Conservation (phyloP, 2,888 invertebrate species). For the Ophion ellenae region DNA sequence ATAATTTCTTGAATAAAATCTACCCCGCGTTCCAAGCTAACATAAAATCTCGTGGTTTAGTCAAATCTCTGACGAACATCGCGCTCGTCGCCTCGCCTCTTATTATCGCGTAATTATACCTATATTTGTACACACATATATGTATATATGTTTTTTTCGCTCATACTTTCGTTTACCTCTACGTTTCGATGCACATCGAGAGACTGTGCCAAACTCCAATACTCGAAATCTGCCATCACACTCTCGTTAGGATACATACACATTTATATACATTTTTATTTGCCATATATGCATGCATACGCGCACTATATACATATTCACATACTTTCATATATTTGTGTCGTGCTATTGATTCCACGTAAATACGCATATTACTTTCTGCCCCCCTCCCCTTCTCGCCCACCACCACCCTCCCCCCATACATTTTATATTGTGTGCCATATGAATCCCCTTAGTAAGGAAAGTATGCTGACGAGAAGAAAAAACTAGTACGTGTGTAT, state of each 20-base stretch:
- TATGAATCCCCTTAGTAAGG: conserved; percentile 49
- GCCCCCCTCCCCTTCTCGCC: too few relatives aligned
- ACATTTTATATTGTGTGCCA: conserved; percentile 41
- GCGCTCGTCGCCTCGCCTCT: conserved; percentile 55
- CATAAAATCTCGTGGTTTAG: conserved; percentile 9
- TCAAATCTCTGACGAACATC: conserved; percentile 45
- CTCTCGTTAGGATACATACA: conserved; percentile 8
- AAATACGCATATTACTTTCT: conserved; percentile 24
- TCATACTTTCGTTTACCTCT: conserved; percentile 38
- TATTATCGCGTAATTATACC: conserved; percentile 46
- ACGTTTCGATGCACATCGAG: conserved; percentile 48
- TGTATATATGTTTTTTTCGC: conserved; percentile 16
- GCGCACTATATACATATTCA: neutral
- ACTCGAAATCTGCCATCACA: conserved; percentile 53
- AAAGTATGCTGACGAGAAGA: conserved; percentile 50
- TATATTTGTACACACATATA: conserved; percentile 25
- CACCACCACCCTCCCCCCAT: neutral
- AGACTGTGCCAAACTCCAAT: conserved; percentile 29
- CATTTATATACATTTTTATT: neutral
- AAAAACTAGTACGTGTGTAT: neutral
- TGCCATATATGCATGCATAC: neutral
- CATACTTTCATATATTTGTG: neutral
- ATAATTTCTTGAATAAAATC: conserved; percentile 1
- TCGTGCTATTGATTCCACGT: conserved; percentile 36
- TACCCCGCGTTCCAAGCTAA: neutral